phyloP scores from a whole-genome alignment of 2,797 vertebrate species.

The Gymnothorax javanicus region DNA sequence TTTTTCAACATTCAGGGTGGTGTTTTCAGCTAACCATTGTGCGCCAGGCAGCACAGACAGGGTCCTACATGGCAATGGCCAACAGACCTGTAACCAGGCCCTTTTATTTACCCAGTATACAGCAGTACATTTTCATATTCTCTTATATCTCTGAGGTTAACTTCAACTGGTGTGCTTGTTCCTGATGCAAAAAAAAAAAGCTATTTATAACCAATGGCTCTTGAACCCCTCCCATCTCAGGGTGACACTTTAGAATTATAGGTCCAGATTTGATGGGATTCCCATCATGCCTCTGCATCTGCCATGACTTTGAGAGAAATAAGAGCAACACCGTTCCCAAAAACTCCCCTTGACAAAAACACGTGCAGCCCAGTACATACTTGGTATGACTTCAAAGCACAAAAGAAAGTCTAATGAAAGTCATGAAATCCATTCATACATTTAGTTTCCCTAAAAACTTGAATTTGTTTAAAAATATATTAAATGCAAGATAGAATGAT shows the following conservation, averaged over 20 bases:
- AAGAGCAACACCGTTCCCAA: neutral
- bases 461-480: neutral
- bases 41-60: too few species aligned
- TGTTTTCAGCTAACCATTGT: too few species aligned
- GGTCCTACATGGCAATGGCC: too few species aligned
- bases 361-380: neutral
- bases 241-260: neutral
- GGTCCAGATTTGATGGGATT: neutral
- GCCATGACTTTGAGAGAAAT: neutral
- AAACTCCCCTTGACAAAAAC: neutral
- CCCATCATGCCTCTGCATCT: constrained; percentile 2
- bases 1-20: too few species aligned
- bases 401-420: neutral
- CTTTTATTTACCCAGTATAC: neutral
- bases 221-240: neutral
- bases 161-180: neutral
- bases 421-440: neutral
- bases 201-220: neutral
- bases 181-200: neutral
- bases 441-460: constrained; percentile 3
- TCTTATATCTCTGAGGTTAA: neutral
- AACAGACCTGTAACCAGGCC: neutral
- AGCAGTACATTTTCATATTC: neutral
- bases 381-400: neutral
- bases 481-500: neutral